Evolutionary conservation across 2,888 invertebrate species (phyloP).

Genomic region (Ophion ventricosus): DNA sequence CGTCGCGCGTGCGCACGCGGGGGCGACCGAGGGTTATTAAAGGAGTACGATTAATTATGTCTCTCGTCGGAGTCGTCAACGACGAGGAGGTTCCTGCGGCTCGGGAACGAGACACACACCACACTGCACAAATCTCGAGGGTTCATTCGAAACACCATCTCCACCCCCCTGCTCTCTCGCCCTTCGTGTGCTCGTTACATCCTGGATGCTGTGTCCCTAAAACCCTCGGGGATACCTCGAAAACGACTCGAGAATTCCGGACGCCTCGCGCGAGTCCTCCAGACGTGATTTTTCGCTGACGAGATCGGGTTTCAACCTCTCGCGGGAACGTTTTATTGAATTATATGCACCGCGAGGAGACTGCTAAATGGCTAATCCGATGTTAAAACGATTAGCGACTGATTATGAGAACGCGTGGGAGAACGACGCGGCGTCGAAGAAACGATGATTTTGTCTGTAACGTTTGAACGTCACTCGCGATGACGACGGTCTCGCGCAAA

Average conservation of each 20-base stretch:
- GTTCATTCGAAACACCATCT: constrained; percentile 46
- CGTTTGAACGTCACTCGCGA: background rate
- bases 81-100: constrained; percentile 59
- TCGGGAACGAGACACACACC: constrained; percentile 52
- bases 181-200: constrained; percentile 31
- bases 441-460: background rate
- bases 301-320: constrained; percentile 73
- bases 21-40: constrained; percentile 75
- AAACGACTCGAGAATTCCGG: constrained; percentile 26
- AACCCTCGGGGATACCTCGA: constrained; percentile 54
- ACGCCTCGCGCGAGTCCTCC: constrained; percentile 31
- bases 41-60: constrained; percentile 81
- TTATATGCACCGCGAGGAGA: constrained; percentile 65
- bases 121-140: constrained; percentile 53
- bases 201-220: constrained; percentile 25
- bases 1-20: constrained; percentile 53
- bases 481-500: background rate
- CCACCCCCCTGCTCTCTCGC: constrained; percentile 35
- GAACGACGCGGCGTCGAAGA: background rate
- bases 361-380: constrained; percentile 74
- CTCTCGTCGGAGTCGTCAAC: constrained; percentile 65
- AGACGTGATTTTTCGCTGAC: constrained; percentile 75
- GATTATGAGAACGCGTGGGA: constrained; percentile 46
- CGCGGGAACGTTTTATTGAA: constrained; percentile 68
- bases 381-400: constrained; percentile 69